These are phyloP conservation scores for Agrochola macilenta DNA, from an alignment of 2,888 invertebrate genomes.

Conservation along the genomic window DNA sequence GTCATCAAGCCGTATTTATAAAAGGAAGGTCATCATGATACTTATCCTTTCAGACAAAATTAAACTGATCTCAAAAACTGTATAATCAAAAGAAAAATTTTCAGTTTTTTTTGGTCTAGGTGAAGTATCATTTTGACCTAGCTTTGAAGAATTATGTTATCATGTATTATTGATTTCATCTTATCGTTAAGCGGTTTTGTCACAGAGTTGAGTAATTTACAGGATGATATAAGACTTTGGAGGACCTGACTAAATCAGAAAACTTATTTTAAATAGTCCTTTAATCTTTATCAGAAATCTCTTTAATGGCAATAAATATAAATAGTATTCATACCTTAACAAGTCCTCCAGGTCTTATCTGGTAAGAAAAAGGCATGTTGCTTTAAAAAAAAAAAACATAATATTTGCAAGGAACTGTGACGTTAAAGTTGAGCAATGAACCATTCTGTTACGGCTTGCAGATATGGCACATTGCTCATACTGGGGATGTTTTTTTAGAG, in stretches of 20 bases:
- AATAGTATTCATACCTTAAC: slow-evolving; percentile 28
- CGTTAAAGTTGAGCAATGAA: slow-evolving; percentile 79
- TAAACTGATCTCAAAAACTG: slow-evolving; percentile 56
- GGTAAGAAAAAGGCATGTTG: slow-evolving; percentile 58
- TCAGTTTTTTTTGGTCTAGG: slow-evolving; percentile 64
- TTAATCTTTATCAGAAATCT: slow-evolving; percentile 18
- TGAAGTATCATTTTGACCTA: slow-evolving; percentile 63
- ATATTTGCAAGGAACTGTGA: slow-evolving; percentile 78
- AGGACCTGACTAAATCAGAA: slow-evolving; percentile 29
- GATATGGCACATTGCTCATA: slow-evolving; percentile 80
- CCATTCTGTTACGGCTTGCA: slow-evolving; percentile 85
- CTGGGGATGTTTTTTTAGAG: slow-evolving; percentile 79
- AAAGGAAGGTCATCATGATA: slow-evolving; percentile 73
- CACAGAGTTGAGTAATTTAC: slow-evolving; percentile 67
- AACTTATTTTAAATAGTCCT: slow-evolving; percentile 11
- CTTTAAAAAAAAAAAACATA: slow-evolving; percentile 54
- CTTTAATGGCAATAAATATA: slow-evolving; percentile 44
- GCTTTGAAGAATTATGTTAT: slow-evolving; percentile 58
- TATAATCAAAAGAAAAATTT: slow-evolving; percentile 66
- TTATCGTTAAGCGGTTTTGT: slow-evolving; percentile 69
- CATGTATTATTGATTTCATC: slow-evolving; percentile 53
- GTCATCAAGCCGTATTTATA: slow-evolving; percentile 79
- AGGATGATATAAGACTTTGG: slow-evolving; percentile 44
- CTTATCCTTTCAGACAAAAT: slow-evolving; percentile 63
- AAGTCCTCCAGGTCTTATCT: slow-evolving; percentile 66